Conservation (phyloP, 2,113 vertebrate genomes). For the Nothobranchius furzeri region DNA sequence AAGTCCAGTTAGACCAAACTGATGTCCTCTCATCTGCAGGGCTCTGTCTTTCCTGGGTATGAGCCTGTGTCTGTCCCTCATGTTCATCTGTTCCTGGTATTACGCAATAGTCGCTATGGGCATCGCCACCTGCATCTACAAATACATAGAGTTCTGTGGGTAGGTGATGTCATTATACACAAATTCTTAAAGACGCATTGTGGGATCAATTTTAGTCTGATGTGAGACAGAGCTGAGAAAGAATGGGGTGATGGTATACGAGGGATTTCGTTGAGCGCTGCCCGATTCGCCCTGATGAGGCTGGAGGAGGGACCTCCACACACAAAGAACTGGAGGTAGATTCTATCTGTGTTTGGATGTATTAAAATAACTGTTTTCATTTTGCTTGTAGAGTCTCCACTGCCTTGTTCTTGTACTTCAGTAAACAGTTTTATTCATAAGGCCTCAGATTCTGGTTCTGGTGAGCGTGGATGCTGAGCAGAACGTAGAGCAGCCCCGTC, state of each 20-base stretch:
- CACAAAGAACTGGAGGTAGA: slow-evolving; percentile 98
- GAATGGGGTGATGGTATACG: slow-evolving; percentile 98
- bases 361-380: no score
- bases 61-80: slow-evolving; percentile 95
- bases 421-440: slow-evolving; percentile 45
- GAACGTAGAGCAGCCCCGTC: slow-evolving; percentile 93
- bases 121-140: slow-evolving; percentile 97
- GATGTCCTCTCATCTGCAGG: slow-evolving; percentile 78
- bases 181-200: background rate
- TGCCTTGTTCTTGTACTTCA: background rate
- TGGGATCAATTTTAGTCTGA: background rate
- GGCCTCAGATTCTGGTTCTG: slow-evolving; percentile 94
- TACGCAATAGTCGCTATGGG: slow-evolving; percentile 96
- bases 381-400: background rate
- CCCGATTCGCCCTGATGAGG: slow-evolving; percentile 91
- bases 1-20: slow-evolving; percentile 3
- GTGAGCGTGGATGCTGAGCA: slow-evolving; percentile 91
- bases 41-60: slow-evolving; percentile 97
- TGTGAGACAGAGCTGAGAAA: slow-evolving; percentile 89
- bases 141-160: slow-evolving; percentile 98
- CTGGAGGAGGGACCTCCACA: slow-evolving; percentile 96
- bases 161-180: slow-evolving; percentile 66
- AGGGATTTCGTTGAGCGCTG: slow-evolving; percentile 94
- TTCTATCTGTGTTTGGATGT: background rate
- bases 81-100: slow-evolving; percentile 99